These are phyloP conservation scores for Tethea ocularis DNA, from an alignment of 2,888 invertebrate genomes.

Conservation along the genomic window DNA sequence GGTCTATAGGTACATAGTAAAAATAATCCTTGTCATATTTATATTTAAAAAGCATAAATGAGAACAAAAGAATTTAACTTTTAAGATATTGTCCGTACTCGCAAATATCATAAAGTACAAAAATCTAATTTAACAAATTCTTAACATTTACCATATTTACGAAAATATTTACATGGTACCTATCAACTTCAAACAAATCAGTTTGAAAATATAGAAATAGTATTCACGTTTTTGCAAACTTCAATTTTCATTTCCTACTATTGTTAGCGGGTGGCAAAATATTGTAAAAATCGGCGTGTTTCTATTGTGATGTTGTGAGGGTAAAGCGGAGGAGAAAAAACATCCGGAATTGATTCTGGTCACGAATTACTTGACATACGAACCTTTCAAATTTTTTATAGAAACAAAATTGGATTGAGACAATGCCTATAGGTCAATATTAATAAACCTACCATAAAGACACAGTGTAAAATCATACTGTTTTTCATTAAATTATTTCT, in stretches of 20 bases:
- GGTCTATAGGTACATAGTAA: too few relatives aligned
- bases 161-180: neutral
- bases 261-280: constrained; percentile 28
- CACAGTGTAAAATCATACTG: neutral
- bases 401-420: neutral
- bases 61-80: neutral
- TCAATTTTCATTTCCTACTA: constrained; percentile 12
- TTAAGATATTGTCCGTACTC: too few relatives aligned
- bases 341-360: constrained; percentile 38
- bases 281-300: constrained; percentile 30
- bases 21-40: too few relatives aligned
- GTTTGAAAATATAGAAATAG: neutral
- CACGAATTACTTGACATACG: constrained; percentile 24
- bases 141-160: neutral
- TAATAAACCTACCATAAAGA: neutral
- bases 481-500: too few relatives aligned
- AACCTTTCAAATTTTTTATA: constrained; percentile 15
- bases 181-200: neutral
- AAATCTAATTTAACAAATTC: too few relatives aligned
- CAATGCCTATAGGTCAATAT: too few relatives aligned
- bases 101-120: too few relatives aligned
- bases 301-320: constrained; percentile 28
- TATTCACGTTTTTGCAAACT: neutral
- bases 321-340: constrained; percentile 23
- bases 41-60: too few relatives aligned